phyloP scores from a whole-genome alignment of 2,888 invertebrate genomes.

The Icerya purchasi region DNA sequence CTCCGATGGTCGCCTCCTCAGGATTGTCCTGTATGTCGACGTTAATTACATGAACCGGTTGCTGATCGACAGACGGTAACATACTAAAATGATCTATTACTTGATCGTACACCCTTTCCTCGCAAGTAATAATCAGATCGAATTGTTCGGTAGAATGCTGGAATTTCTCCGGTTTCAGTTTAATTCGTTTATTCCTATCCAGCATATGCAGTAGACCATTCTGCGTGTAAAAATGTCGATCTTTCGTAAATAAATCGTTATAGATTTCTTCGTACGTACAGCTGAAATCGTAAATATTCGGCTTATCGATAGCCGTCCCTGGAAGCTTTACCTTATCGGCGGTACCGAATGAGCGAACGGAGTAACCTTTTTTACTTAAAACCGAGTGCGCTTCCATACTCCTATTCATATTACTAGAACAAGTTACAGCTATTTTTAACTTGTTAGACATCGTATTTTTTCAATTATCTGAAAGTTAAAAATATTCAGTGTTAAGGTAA shows the following conservation, averaged over 20 bases:
- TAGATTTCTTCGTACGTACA: conserved; percentile 90
- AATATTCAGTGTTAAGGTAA: too few species aligned
- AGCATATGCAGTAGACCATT: conserved; percentile 96
- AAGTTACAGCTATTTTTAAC: conserved; percentile 77
- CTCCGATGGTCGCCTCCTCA: conserved; percentile 96
- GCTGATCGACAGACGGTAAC: background rate
- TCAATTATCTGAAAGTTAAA: too few species aligned
- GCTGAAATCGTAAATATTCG: conserved; percentile 93
- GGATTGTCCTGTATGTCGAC: conserved; percentile 98
- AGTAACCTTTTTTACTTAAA: conserved; percentile 85
- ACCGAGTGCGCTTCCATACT: conserved; percentile 99
- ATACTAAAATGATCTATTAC: conserved; percentile 60
- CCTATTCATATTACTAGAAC: conserved; percentile 98
- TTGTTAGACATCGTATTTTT: too few species aligned
- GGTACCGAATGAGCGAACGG: conserved; percentile 82
- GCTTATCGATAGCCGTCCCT: conserved; percentile 76
- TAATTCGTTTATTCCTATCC: conserved; percentile 89
- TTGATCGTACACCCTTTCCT: conserved; percentile 97
- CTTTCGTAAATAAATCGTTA: conserved; percentile 71
- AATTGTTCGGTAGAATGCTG: conserved; percentile 74
- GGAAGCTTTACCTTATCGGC: conserved; percentile 93
- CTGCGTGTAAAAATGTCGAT: conserved; percentile 85
- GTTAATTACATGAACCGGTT: conserved; percentile 85
- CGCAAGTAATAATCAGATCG: conserved; percentile 89
- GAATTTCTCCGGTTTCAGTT: conserved; percentile 81